Base-by-base conservation (phyloP, 2,113 vertebrate species). In the Saccopteryx leptura region DNA sequence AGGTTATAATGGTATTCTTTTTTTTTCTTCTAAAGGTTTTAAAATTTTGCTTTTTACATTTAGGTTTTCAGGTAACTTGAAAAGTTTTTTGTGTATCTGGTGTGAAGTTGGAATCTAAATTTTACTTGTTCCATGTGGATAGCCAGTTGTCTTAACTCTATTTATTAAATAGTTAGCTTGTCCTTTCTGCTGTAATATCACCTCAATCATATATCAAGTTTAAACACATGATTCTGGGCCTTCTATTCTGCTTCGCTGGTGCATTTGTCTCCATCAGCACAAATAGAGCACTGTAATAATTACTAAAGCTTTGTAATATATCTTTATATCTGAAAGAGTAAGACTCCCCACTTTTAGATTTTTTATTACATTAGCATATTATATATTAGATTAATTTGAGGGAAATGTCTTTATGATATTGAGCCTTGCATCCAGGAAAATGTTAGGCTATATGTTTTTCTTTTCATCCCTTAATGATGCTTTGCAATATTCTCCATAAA, bases 1-100 rank as follows among this genome's bases (percentile, higher is more conserved):
- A 93, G 9, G 12, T 39, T 72, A 52, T 33, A 56, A 46, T 80
- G 33, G 17, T 33, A 82, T 60, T 91, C 26, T 15, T 76, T 94
- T 66, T 31, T 85, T 93, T 79, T 75, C n/a, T 88, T 88, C 63
- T 93, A 39, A 79, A 84, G 39, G 33, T 75, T 90, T 50, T 60
- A 50, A 71, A 52, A 6, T 65, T 46, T 90, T 81, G 17, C 46
- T 91, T 89, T 79, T 83, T 52, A 28, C 33, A 69, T 90, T 87
- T 74, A 89, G 24, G 14, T 68, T 60, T 90, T 89, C 56, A 68
- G 46, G 72, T 28, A 79, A 88, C 13, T 12, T n/a, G 13, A 87
- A 87, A 80, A 52, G 0, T 52, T 23, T 72, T 85, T 68, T 93
- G 19, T 75, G 78, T 46, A 13, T 69, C 61, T 48, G 1, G 15